Evolutionary conservation across 1,140 invertebrate genomes (phyloP).

Genomic region (Antheraea pernyi): DNA sequence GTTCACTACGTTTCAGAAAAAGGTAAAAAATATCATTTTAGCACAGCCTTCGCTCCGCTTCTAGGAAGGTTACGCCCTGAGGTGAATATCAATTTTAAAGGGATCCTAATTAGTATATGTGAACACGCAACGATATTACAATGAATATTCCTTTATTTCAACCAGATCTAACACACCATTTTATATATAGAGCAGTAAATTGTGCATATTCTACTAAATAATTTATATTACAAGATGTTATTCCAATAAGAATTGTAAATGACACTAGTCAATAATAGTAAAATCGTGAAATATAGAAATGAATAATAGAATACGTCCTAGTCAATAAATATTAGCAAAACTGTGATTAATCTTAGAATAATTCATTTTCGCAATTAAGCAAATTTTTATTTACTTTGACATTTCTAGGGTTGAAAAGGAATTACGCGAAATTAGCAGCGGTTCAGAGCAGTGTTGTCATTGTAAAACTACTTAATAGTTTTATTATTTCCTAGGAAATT

Average conservation of each 20-base stretch:
- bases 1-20: constrained; percentile 60
- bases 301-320: constrained; percentile 42
- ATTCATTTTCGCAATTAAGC: constrained; percentile 50
- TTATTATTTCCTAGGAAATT: too few relatives aligned
- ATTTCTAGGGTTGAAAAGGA: constrained; percentile 57
- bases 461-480: not conserved
- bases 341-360: constrained; percentile 48
- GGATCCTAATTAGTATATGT: constrained; percentile 43
- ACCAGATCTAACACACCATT: constrained; percentile 45
- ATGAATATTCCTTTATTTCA: constrained; percentile 42
- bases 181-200: constrained; percentile 43
- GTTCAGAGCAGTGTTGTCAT: constrained; percentile 6
- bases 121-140: constrained; percentile 54
- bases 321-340: constrained; percentile 44
- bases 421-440: constrained; percentile 42
- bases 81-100: constrained; percentile 47
- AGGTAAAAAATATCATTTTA: constrained; percentile 62
- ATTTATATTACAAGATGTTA: constrained; percentile 34
- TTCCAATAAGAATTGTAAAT: constrained; percentile 39
- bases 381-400: constrained; percentile 67
- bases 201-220: constrained; percentile 58
- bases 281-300: constrained; percentile 10
- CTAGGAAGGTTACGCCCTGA: constrained; percentile 69
- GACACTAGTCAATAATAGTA: constrained; percentile 14
- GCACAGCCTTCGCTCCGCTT: constrained; percentile 49